Evolutionary conservation across 1,140 invertebrate genomes (phyloP).

Genomic region (Dendrolimus kikuchii): DNA sequence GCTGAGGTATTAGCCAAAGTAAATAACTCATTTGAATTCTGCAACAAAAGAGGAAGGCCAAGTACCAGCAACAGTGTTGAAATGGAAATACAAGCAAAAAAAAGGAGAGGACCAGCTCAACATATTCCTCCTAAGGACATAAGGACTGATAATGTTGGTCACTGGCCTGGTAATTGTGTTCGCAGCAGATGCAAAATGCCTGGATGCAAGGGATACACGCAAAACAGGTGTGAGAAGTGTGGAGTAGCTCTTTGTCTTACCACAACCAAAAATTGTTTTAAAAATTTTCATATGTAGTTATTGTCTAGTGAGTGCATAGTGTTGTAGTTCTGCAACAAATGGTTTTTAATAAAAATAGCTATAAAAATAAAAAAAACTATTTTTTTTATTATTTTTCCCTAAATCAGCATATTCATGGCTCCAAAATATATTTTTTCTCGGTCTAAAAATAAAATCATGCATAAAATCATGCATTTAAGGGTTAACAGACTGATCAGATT

Average conservation of each 20-base stretch:
- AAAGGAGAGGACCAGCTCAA: slow-evolving; percentile 30
- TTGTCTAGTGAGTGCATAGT: slow-evolving; percentile 32
- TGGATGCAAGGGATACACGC: slow-evolving; percentile 21
- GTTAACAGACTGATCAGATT: too few relatives aligned
- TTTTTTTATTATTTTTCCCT: not conserved
- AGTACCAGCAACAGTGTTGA: slow-evolving; percentile 28
- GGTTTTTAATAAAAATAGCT: slow-evolving; percentile 21
- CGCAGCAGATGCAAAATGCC: slow-evolving; percentile 22
- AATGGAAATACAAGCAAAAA: slow-evolving; percentile 32
- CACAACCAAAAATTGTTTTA: slow-evolving; percentile 36
- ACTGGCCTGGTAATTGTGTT: slow-evolving; percentile 26
- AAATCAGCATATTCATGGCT: slow-evolving; percentile 1
- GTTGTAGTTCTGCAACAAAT: slow-evolving; percentile 33
- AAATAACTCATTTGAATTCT: slow-evolving; percentile 22
- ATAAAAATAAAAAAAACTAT: too few relatives aligned
- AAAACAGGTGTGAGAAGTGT: slow-evolving; percentile 36
- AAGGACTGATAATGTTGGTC: slow-evolving; percentile 30
- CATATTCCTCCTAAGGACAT: slow-evolving; percentile 33
- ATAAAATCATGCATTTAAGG: slow-evolving; percentile 1
- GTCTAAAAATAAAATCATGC: slow-evolving; percentile 1
- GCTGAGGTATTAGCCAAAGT: slow-evolving; percentile 18
- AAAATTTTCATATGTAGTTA: slow-evolving; percentile 35
- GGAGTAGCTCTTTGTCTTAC: slow-evolving; percentile 35
- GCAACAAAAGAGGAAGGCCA: slow-evolving; percentile 31
- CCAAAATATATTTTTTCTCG: slow-evolving; percentile 1